Evolutionary conservation across 2,888 invertebrate genomes (phyloP).

Genomic region (Eristalinus aeneus): DNA sequence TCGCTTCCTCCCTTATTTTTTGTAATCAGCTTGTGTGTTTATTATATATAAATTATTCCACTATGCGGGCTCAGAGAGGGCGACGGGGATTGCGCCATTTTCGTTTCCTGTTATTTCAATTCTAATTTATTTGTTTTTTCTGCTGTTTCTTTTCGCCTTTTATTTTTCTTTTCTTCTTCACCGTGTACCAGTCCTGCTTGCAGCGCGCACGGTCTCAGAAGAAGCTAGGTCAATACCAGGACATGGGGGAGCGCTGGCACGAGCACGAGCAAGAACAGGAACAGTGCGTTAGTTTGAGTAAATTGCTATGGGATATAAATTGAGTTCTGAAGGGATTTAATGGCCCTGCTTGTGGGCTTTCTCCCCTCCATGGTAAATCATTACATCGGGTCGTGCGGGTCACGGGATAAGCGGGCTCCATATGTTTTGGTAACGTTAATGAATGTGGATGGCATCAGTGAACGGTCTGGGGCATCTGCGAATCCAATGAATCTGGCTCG

Average conservation of each 20-base stretch:
- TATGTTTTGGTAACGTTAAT: constrained; percentile 50
- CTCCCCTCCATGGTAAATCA: constrained; percentile 40
- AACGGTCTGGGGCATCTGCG: constrained; percentile 38
- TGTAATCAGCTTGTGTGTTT: constrained; percentile 69
- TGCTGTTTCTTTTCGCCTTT: constrained; percentile 15
- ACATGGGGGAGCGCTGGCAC: too few relatives aligned
- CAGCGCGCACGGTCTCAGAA: not conserved
- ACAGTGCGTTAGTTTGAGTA: constrained; percentile 72
- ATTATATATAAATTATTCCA: constrained; percentile 68
- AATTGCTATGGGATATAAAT: constrained; percentile 79
- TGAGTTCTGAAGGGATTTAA: constrained; percentile 79
- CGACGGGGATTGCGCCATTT: constrained; percentile 17
- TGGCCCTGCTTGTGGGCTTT: constrained; percentile 67
- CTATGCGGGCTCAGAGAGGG: constrained; percentile 34
- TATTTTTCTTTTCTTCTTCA: constrained; percentile 3
- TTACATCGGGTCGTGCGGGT: constrained; percentile 56
- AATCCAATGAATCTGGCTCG: not conserved
- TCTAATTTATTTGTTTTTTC: constrained; percentile 67
- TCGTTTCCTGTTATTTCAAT: constrained; percentile 62
- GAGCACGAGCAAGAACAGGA: constrained; percentile 15
- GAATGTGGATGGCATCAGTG: constrained; percentile 46
- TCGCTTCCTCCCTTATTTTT: constrained; percentile 7
- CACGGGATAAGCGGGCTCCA: constrained; percentile 53
- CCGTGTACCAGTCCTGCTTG: not conserved
- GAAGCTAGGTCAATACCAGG: constrained; percentile 13